phyloP scores from a whole-genome alignment of 2,888 invertebrate genomes.

The Plusia festucae region DNA sequence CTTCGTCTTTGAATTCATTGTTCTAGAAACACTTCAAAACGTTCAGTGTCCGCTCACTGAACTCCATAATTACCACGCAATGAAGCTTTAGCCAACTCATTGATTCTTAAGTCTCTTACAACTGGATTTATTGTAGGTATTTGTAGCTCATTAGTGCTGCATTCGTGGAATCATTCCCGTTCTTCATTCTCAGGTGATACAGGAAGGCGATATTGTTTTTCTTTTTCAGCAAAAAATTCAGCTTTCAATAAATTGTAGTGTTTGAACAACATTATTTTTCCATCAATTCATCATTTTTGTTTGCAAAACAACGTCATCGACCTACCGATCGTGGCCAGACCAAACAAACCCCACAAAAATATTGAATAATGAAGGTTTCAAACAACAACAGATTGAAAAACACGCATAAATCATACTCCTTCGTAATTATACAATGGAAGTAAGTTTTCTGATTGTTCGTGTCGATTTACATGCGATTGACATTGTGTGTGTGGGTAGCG shows the following conservation, averaged over 20 bases:
- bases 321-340: constrained; percentile 30
- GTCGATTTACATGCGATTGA: constrained; percentile 72
- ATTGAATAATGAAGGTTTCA: constrained; percentile 41
- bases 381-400: constrained; percentile 66
- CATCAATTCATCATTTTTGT: constrained; percentile 33
- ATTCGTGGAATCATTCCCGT: neutral
- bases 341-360: constrained; percentile 46
- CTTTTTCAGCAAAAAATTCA: no score
- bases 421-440: constrained; percentile 71
- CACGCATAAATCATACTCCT: constrained; percentile 77
- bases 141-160: neutral
- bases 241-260: neutral
- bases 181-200: no score
- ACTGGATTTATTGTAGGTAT: constrained; percentile 1
- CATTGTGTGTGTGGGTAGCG: constrained; percentile 59
- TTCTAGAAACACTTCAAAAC: constrained; percentile 13
- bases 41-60: constrained; percentile 8
- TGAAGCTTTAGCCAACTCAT: constrained; percentile 5
- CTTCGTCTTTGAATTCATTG: constrained; percentile 6
- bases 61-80: constrained; percentile 1
- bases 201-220: no score
- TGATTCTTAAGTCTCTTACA: constrained; percentile 3
- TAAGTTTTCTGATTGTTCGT: constrained; percentile 52
- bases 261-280: constrained; percentile 8
- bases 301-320: constrained; percentile 47